These are phyloP conservation scores for Schizaphis graminum DNA, from an alignment of 2,888 invertebrate genomes.

Conservation along the genomic window DNA sequence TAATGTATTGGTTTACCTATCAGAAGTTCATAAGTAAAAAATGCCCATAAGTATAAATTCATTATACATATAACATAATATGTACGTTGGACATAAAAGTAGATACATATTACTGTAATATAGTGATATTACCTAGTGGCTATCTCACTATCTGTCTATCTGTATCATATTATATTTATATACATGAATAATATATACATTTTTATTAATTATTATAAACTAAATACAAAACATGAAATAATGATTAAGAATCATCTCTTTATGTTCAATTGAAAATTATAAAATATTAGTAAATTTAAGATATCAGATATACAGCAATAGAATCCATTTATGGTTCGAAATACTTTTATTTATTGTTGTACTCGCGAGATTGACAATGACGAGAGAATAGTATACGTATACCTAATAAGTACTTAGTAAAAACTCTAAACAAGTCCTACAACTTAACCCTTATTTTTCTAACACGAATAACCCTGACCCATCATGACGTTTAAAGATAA, in stretches of 20 bases:
- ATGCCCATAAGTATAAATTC: background rate
- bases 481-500: background rate
- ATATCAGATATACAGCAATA: background rate
- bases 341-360: background rate
- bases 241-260: background rate
- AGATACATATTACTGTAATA: background rate
- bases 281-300: background rate
- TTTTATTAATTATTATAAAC: background rate
- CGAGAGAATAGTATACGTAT: background rate
- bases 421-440: background rate
- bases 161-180: background rate
- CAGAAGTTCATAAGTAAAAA: background rate
- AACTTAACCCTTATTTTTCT: background rate
- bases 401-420: background rate
- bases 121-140: background rate
- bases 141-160: background rate
- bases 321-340: background rate
- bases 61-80: no score
- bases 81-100: background rate
- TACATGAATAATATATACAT: background rate
- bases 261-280: background rate
- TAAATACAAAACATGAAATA: background rate
- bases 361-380: background rate
- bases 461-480: background rate
- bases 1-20: background rate